Percentiles rank a stretch among this genome's conserved stretches.
Evolutionary conservation across 2,113 vertebrate species (phyloP).

Genomic region (Verasper variegatus): DNA sequence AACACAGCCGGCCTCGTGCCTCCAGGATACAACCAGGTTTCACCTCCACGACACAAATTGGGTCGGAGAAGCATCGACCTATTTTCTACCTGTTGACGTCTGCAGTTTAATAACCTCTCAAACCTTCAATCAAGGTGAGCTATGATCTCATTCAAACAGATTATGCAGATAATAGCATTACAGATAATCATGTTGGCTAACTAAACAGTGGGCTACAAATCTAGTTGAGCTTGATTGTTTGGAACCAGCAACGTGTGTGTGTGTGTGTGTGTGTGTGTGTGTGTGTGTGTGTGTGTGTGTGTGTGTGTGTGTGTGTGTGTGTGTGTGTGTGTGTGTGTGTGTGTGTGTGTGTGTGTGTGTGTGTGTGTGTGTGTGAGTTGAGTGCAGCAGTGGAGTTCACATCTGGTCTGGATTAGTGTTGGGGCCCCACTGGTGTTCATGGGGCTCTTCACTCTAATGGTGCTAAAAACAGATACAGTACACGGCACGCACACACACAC

Average conservation of each 20-base stretch:
- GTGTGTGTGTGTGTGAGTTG: too few species aligned
- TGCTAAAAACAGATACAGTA: conserved; percentile 73
- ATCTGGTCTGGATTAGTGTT: conserved; percentile 74
- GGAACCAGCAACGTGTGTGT: conserved; percentile 33
- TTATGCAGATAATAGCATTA: conserved; percentile 59
- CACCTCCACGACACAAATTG: not conserved
- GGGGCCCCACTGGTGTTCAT: conserved; percentile 64
- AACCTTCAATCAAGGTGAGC: conserved; percentile 52
- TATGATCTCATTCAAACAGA: conserved; percentile 52
- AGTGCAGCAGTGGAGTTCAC: conserved; percentile 62
- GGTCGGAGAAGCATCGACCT: not conserved
- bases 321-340: too few species aligned
- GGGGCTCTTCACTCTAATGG: conserved; percentile 59
- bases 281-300: not conserved
- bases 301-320: too few species aligned
- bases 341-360: too few species aligned
- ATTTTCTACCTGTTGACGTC: conserved; percentile 37
- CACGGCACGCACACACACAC: conserved; percentile 17
- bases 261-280: conserved; percentile 51
- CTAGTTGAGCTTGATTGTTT: conserved; percentile 43
- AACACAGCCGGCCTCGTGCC: conserved; percentile 44
- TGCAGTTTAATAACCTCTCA: conserved; percentile 34
- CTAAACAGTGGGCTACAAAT: conserved; percentile 53
- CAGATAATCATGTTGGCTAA: conserved; percentile 49
- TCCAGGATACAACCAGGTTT: conserved; percentile 16